Conservation (phyloP, 2,797 vertebrate genomes). For the Tragopan temminckii region DNA sequence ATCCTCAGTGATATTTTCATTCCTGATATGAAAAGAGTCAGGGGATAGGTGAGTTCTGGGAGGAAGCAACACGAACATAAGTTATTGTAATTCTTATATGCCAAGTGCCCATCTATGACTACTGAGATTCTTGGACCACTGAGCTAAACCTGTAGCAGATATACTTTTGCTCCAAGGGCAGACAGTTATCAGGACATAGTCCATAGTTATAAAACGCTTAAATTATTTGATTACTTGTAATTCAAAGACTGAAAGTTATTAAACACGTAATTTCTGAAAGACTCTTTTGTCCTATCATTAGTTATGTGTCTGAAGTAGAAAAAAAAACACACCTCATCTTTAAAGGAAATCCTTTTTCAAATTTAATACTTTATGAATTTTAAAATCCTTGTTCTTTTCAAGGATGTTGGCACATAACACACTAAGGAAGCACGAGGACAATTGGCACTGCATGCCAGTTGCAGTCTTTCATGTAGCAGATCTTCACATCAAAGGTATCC, state of each 20-base stretch:
- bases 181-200: not conserved
- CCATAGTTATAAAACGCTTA: not conserved
- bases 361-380: conserved; percentile 32
- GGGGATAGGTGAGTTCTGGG: not conserved
- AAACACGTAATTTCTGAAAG: conserved; percentile 8
- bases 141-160: not conserved
- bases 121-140: not conserved
- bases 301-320: not conserved
- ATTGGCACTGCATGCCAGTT: conserved; percentile 11
- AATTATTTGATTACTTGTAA: not conserved
- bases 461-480: conserved; percentile 55
- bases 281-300: not conserved
- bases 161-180: not conserved
- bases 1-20: not conserved
- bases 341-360: conserved; percentile 67
- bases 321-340: conserved; percentile 28
- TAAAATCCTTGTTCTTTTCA: conserved; percentile 27
- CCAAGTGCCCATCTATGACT: not conserved
- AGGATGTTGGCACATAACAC: conserved; percentile 57
- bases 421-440: conserved; percentile 35
- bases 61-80: not conserved
- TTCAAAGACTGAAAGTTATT: not conserved
- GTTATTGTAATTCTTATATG: not conserved
- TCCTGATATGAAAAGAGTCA: conserved; percentile 5
- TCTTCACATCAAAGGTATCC: conserved; percentile 66